Conservation (phyloP, 2,888 invertebrate genomes). For the Calliphora vomitoria region DNA sequence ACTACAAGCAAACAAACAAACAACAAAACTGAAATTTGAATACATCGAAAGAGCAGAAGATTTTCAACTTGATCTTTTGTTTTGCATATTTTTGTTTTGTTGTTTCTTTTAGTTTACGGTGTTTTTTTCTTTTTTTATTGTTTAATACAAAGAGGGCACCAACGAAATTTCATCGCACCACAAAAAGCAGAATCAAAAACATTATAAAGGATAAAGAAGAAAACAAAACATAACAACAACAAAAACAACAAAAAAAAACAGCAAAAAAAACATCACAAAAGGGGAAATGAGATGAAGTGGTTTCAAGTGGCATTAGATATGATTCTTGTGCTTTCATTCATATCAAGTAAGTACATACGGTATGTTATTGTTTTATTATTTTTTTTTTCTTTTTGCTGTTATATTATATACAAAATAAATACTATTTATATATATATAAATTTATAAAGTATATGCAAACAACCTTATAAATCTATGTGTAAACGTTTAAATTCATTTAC, state of each 20-base stretch:
- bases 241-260: slow-evolving; percentile 58
- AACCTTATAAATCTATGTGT: background rate
- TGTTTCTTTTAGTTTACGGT: background rate
- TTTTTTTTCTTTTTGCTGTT: slow-evolving; percentile 5
- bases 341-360: slow-evolving; percentile 83
- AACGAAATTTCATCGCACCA: slow-evolving; percentile 51
- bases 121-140: background rate
- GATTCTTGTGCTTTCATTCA: slow-evolving; percentile 85
- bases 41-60: slow-evolving; percentile 30
- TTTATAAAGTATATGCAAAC: background rate
- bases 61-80: slow-evolving; percentile 73
- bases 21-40: slow-evolving; percentile 30
- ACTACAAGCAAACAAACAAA: slow-evolving; percentile 11
- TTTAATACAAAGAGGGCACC: slow-evolving; percentile 49
- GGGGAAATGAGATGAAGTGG: slow-evolving; percentile 85
- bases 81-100: slow-evolving; percentile 52
- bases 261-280: slow-evolving; percentile 79
- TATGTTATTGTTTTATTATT: slow-evolving; percentile 52
- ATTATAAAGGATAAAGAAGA: slow-evolving; percentile 2
- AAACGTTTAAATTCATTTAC: slow-evolving; percentile 1
- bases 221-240: too few relatives aligned
- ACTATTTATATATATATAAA: too few relatives aligned
- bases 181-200: slow-evolving; percentile 14
- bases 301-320: slow-evolving; percentile 85
- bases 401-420: background rate